Base-by-base conservation (phyloP, 2,888 invertebrate species). In the Tethea ocularis region DNA sequence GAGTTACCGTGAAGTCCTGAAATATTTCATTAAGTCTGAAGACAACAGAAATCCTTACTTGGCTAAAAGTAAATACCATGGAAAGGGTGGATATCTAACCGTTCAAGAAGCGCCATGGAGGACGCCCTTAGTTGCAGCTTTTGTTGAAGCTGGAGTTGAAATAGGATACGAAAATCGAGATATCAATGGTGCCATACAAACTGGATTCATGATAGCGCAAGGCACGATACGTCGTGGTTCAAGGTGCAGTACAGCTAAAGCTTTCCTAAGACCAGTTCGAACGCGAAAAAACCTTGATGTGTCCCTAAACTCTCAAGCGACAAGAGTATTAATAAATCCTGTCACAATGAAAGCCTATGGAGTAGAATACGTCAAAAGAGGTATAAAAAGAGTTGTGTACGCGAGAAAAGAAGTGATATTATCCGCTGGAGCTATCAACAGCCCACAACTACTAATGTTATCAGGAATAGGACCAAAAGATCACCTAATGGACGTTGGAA, bases 361-460 rank as follows among this genome's bases (percentile, higher is more conserved):
- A 0, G 97, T 98, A 0, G 97, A 97, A 81, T 97, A 96, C 77
- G 87, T 96, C 1, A 94, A 97, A 67, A 94, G 96, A 68, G 97
- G 97, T 2, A 91, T 94, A 38, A 95, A 94, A 60, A 95, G 95
- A 75, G 90, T 95, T 0, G 95, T 96, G 0, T 90, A 94, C 61
- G 98, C 98, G 0, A 94, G 94, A 57, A 96, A 97, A 74, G 98
- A 98, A 85, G 95, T 99, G 0, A 97, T 99, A 55, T 81, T 99
- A 46, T 96, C 97, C 13, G 98, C 98, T 0, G 99, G 99, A 0
- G 95, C 98, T 0, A 97, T 99, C 29, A 98, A 98, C 80, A 96
- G 96, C 13, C 98, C 99, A 0, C 98, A 99, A 80, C 89, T 99
- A 57, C 89, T 99, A 62, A 97, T 98, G 97, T 87, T 99, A 0